These are phyloP conservation scores for Ivindomyrus marchei DNA, from an alignment of 2,113 vertebrate species.

Conservation along the genomic window DNA sequence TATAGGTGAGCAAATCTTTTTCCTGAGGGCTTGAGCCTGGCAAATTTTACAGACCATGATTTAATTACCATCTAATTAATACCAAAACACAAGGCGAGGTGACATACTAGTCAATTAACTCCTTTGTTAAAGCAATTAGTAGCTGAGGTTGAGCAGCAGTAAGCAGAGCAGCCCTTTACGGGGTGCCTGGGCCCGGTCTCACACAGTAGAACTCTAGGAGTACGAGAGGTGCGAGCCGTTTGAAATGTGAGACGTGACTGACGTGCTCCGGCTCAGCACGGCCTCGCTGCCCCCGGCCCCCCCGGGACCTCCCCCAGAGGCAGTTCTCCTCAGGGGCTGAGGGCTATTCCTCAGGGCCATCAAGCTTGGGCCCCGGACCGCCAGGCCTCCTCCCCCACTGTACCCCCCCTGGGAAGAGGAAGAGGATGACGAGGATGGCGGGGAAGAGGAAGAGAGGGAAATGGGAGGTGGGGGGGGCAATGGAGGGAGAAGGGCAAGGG, in stretches of 20 bases:
- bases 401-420: conserved; percentile 60
- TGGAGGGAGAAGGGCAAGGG: conserved; percentile 64
- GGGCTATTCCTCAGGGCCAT: conserved; percentile 83
- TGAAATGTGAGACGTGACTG: conserved; percentile 84
- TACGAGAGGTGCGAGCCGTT: conserved; percentile 86
- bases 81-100: background rate
- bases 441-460: conserved; percentile 54
- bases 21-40: conserved; percentile 2
- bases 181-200: background rate
- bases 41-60: background rate
- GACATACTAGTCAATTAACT: background rate
- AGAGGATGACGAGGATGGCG: conserved; percentile 56
- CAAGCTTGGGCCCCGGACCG: conserved; percentile 61
- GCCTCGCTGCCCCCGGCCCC: conserved; percentile 61
- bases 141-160: background rate
- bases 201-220: conserved; percentile 57
- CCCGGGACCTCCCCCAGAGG: conserved; percentile 75
- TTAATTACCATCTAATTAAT: background rate
- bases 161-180: background rate
- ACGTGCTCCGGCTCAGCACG: conserved; percentile 80
- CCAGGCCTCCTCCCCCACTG: conserved; percentile 47
- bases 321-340: conserved; percentile 79
- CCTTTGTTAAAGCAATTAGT: background rate
- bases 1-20: background rate
- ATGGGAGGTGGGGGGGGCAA: conserved; percentile 62